Conservation (phyloP, 1,140 invertebrate species). For the Hycleus cichorii region DNA sequence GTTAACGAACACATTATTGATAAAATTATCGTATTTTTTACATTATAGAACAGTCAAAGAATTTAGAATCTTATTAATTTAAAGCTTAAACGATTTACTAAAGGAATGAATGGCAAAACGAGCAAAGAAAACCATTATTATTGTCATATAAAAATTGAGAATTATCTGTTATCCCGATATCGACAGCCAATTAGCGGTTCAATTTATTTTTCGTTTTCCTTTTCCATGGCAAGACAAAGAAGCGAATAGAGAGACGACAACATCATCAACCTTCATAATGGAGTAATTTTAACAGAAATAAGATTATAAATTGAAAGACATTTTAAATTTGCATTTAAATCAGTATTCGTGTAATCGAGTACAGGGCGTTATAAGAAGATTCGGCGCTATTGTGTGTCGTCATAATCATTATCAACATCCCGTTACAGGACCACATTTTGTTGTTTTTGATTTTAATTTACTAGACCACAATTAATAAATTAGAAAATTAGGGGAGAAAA, state of each 20-base stretch:
- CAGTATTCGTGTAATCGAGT: constrained; percentile 37
- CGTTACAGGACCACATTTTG: constrained; percentile 3
- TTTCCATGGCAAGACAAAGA: background rate
- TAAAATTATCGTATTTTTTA: too few species aligned
- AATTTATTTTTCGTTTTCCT: constrained; percentile 1
- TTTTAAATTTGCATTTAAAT: constrained; percentile 41
- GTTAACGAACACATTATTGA: too few species aligned
- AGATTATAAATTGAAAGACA: constrained; percentile 42
- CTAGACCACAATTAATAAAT: background rate
- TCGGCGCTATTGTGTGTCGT: background rate
- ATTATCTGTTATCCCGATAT: constrained; percentile 23
- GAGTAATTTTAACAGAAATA: constrained; percentile 40
- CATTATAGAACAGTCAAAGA: too few species aligned
- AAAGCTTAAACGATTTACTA: too few species aligned
- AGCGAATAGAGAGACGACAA: constrained; percentile 15
- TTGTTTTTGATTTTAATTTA: too few species aligned
- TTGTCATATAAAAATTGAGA: constrained; percentile 4
- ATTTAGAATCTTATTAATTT: too few species aligned
- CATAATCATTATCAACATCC: background rate
- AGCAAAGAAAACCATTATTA: background rate
- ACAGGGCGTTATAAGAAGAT: constrained; percentile 17
- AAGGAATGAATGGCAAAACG: too few species aligned
- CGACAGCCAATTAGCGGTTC: constrained; percentile 19
- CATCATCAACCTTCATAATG: constrained; percentile 35
- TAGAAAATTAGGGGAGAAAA: background rate